Percentiles rank a stretch among this genome's conserved stretches.
phyloP scores from a whole-genome alignment of 2,113 vertebrate species.

The Syrmaticus mikado region DNA sequence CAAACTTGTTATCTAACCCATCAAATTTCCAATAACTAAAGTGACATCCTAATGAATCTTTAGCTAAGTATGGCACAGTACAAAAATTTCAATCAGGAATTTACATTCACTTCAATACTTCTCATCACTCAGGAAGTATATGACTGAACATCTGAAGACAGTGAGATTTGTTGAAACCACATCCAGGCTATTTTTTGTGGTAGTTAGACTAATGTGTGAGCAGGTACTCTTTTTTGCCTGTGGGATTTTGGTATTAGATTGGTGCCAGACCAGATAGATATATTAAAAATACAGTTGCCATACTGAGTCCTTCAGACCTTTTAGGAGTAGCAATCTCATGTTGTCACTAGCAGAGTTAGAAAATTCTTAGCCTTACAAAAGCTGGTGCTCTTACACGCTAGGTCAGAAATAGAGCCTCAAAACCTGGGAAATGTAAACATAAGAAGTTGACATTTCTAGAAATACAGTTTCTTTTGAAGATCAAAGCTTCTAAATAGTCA shows the following conservation, averaged over 20 bases:
- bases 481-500: neutral
- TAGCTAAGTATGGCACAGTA: accelerated
- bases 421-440: neutral
- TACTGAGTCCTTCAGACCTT: neutral
- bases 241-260: neutral
- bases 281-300: neutral
- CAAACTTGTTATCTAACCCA: accelerated
- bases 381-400: neutral
- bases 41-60: neutral
- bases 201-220: neutral
- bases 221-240: neutral
- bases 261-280: neutral
- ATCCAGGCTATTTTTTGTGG: neutral
- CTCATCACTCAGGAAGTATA: neutral
- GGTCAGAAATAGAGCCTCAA: neutral
- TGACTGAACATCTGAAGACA: neutral
- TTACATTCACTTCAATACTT: neutral
- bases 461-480: accelerated
- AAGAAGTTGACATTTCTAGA: accelerated
- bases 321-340: neutral
- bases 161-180: neutral
- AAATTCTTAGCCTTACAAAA: neutral
- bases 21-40: neutral
- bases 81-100: neutral
- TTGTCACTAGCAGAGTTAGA: neutral